A percentile compares a stretch with the other conserved stretches of the same genome.
Conservation (phyloP, 2,888 invertebrate genomes). For the Cheilosia urbana region DNA sequence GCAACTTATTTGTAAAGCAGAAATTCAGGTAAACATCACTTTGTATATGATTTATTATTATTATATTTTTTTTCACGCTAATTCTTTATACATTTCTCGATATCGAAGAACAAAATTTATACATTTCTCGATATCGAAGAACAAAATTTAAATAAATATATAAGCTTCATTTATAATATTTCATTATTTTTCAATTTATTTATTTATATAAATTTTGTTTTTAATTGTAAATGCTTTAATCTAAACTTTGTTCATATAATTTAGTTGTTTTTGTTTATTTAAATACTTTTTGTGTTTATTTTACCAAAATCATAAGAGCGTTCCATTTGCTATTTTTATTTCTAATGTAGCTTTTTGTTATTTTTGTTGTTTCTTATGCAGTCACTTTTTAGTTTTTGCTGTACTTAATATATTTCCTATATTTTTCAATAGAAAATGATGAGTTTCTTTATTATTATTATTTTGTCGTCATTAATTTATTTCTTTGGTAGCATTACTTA, state of each 20-base stretch:
- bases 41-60: conserved; percentile 52
- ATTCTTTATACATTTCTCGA: conserved; percentile 23
- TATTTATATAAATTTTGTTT: conserved; percentile 58
- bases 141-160: conserved; percentile 61
- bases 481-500: conserved; percentile 58
- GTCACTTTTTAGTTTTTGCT: conserved; percentile 47
- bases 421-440: conserved; percentile 70
- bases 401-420: conserved; percentile 45
- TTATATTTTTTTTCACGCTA: conserved; percentile 48
- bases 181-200: conserved; percentile 17
- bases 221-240: conserved; percentile 67
- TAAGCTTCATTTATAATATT: conserved; percentile 2
- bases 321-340: conserved; percentile 62
- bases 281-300: conserved; percentile 35
- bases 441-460: conserved; percentile 71
- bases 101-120: conserved; percentile 72
- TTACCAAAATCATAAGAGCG: conserved; percentile 76
- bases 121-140: conserved; percentile 71
- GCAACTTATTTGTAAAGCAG: conserved; percentile 37
- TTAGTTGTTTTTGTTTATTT: conserved; percentile 54
- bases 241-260: conserved; percentile 54
- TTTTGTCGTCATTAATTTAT: conserved; percentile 38
- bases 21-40: conserved; percentile 59
- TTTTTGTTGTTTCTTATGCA: conserved; percentile 39
- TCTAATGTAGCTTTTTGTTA: conserved; percentile 53